These are phyloP conservation scores for Eubucco bourcierii DNA, from an alignment of 2,113 vertebrate genomes.

Conservation along the genomic window DNA sequence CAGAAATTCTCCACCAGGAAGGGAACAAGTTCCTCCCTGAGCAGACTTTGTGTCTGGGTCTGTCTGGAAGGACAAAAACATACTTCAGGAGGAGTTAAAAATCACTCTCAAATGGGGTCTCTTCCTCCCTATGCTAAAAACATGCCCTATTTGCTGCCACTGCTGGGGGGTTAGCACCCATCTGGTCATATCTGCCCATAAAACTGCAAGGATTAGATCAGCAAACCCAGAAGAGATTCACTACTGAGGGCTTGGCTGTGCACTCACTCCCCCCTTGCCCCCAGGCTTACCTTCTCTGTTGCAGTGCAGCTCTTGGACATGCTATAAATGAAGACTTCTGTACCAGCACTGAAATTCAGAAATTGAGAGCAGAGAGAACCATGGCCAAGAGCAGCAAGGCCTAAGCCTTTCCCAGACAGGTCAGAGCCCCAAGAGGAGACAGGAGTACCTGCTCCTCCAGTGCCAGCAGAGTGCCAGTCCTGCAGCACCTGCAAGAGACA, in stretches of 20 bases:
- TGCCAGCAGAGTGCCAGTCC: neutral
- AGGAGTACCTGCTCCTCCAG: neutral
- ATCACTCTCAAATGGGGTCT: neutral
- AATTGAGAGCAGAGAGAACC: neutral
- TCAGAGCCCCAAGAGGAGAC: neutral
- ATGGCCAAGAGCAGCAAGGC: neutral
- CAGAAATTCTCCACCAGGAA: neutral
- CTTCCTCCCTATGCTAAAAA: neutral
- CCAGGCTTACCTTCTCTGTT: neutral
- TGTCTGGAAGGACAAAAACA: neutral
- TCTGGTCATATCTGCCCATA: neutral
- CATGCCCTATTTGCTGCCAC: constrained; percentile 2
- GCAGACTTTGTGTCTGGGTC: neutral
- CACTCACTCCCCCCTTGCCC: neutral
- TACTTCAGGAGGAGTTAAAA: neutral
- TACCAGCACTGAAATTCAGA: neutral
- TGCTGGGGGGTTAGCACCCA: neutral
- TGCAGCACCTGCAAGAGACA: constrained; percentile 6
- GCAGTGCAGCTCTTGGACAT: neutral
- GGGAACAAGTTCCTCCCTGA: neutral
- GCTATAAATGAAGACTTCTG: constrained; percentile 8
- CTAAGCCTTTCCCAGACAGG: neutral
- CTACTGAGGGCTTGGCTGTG: neutral
- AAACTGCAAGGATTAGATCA: neutral
- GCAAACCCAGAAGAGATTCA: neutral